Evolutionary conservation across 2,888 invertebrate genomes (phyloP).

Genomic region (Ctenicera cuprea): DNA sequence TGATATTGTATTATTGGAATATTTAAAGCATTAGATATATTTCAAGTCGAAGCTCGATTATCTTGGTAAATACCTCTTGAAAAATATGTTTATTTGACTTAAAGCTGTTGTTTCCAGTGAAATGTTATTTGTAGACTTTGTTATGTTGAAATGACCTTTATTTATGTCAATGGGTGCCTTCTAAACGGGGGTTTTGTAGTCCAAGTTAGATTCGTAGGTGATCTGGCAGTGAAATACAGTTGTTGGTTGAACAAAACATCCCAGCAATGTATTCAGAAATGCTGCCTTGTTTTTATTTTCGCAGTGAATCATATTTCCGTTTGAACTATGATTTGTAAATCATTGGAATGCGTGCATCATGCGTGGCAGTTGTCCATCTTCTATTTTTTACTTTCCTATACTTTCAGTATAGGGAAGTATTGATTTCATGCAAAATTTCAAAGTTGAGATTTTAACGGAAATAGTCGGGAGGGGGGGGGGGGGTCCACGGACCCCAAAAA

Average conservation of each 20-base stretch:
- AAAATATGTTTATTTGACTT: conserved; percentile 34
- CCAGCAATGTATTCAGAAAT: background rate
- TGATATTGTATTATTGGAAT: background rate
- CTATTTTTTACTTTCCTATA: too few relatives aligned
- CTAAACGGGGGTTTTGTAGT: conserved; percentile 29
- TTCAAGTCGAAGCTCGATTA: conserved; percentile 18
- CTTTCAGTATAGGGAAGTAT: too few relatives aligned
- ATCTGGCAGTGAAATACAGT: conserved; percentile 1
- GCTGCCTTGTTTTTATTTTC: background rate
- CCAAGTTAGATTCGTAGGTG: conserved; percentile 8
- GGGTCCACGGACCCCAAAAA: too few relatives aligned
- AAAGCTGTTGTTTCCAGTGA: conserved; percentile 15
- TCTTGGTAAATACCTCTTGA: conserved; percentile 13
- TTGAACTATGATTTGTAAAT: conserved; percentile 22
- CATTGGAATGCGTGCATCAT: conserved; percentile 27
- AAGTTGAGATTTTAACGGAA: too few relatives aligned
- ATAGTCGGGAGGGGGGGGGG: too few relatives aligned
- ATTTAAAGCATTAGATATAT: background rate
- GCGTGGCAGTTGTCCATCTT: conserved; percentile 34
- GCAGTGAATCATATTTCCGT: conserved; percentile 16
- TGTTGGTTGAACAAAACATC: background rate
- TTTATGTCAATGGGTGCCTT: conserved; percentile 31
- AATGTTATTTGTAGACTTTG: conserved; percentile 28
- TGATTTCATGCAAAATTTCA: too few relatives aligned
- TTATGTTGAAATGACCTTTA: conserved; percentile 33